Conservation (phyloP, 1,140 invertebrate genomes). For the Oreohelix idahoensis region DNA sequence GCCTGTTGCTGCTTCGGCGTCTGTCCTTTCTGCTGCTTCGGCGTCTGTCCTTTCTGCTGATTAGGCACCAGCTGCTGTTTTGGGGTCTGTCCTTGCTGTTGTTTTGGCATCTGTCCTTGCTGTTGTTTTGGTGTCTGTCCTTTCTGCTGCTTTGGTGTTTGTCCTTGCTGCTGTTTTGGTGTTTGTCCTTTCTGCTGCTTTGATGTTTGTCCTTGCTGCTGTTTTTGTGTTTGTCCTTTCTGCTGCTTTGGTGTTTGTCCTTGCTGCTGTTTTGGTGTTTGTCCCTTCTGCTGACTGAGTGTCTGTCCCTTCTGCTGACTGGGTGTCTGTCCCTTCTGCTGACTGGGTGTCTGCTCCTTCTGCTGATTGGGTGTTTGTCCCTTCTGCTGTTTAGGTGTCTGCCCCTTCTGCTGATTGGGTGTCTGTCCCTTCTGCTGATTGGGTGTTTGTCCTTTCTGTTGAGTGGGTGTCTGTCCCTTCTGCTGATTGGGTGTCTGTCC, state of each 20-base stretch:
- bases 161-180: neutral
- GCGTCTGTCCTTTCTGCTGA: neutral
- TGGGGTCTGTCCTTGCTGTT: neutral
- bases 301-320: constrained; percentile 3
- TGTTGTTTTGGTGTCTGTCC: neutral
- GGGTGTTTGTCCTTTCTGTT: neutral
- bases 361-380: neutral
- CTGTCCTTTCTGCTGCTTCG: neutral
- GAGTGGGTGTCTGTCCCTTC: neutral
- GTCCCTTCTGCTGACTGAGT: constrained; percentile 3
- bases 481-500: neutral
- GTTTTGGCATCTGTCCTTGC: neutral
- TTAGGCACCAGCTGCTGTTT: neutral
- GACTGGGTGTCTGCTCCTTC: neutral
- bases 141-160: neutral
- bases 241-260: neutral
- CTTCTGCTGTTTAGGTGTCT: neutral
- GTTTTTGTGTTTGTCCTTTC: neutral
- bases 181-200: neutral
- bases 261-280: constrained; percentile 3
- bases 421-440: constrained; percentile 4
- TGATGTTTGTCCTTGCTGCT: neutral
- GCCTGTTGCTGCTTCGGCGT: neutral
- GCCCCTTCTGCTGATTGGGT: neutral
- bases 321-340: constrained; percentile 1